phyloP scores from a whole-genome alignment of 2,797 vertebrate genomes.

The Tolypeutes matacus region DNA sequence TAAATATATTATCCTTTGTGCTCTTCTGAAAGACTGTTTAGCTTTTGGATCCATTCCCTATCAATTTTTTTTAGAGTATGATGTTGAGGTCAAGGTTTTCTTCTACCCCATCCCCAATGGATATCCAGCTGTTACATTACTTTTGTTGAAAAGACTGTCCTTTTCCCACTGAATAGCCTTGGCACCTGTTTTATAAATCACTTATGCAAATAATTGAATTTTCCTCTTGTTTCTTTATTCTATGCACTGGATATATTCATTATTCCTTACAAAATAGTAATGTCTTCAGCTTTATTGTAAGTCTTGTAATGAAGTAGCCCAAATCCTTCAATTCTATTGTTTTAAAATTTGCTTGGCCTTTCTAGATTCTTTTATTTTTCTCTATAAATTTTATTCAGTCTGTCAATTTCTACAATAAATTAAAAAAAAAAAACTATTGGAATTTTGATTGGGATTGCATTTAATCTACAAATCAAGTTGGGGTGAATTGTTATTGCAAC shows the following conservation, averaged over 20 bases:
- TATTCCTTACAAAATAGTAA: background rate
- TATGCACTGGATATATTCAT: background rate
- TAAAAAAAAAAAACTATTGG: background rate
- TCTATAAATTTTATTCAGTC: background rate
- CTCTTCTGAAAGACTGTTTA: background rate
- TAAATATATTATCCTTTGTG: background rate
- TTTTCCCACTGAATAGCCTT: background rate
- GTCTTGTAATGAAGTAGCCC: background rate
- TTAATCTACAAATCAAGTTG: background rate
- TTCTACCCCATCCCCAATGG: background rate
- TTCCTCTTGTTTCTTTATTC: background rate
- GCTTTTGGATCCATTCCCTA: background rate
- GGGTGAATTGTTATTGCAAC: background rate
- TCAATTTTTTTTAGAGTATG: background rate
- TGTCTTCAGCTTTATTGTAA: background rate
- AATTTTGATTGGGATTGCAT: background rate
- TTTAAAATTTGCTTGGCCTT: background rate
- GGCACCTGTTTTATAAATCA: background rate
- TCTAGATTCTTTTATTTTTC: background rate
- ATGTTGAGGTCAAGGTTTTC: background rate
- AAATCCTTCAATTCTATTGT: background rate
- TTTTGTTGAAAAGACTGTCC: background rate
- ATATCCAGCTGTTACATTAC: background rate
- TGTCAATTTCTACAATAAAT: background rate
- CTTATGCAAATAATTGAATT: background rate